Percentiles rank a stretch among this genome's conserved stretches.
These are phyloP conservation scores for Melitaea cinxia DNA, from an alignment of 1,140 invertebrate species.

Conservation along the genomic window DNA sequence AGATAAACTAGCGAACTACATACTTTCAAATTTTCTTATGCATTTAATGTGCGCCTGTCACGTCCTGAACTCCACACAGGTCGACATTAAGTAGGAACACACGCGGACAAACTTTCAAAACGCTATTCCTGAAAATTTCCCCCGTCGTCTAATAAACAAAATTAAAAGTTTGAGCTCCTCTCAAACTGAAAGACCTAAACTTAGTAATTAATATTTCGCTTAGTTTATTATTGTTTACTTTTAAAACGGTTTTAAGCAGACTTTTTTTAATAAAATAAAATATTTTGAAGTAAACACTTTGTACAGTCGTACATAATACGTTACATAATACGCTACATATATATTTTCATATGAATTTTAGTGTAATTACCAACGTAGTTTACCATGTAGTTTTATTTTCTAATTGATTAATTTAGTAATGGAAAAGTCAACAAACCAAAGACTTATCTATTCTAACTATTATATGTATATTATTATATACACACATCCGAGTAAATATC, in stretches of 20 bases:
- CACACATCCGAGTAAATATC: no score
- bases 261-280: no score
- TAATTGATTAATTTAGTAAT: no score
- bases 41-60: constrained; percentile 19
- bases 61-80: constrained; percentile 26
- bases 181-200: constrained; percentile 24
- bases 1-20: not conserved
- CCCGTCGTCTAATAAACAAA: constrained; percentile 41
- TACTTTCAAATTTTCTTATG: constrained; percentile 18
- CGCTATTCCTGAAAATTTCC: constrained; percentile 41
- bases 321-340: no score
- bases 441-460: no score
- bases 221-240: not conserved
- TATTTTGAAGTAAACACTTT: not conserved
- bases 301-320: not conserved
- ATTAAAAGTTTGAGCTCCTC: constrained; percentile 39
- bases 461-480: no score
- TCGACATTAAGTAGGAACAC: constrained; percentile 42
- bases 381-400: no score
- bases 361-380: no score
- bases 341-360: no score
- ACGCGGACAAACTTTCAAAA: constrained; percentile 32
- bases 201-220: constrained; percentile 37
- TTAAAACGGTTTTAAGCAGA: not conserved
- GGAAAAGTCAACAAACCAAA: no score